Conservation (phyloP, 2,888 invertebrate genomes). For the Trachelus stipa region DNA sequence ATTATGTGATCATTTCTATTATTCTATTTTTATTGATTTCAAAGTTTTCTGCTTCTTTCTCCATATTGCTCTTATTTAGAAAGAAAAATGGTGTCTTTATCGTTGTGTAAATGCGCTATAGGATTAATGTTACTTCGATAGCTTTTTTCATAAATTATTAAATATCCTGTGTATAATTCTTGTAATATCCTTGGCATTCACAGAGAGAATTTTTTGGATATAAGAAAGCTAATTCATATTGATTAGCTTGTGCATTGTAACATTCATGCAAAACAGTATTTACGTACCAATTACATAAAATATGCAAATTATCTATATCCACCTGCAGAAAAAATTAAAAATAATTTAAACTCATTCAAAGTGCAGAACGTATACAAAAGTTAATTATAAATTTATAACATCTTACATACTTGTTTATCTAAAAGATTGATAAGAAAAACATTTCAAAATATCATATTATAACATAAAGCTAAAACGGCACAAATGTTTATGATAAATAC, state of each 20-base stretch:
- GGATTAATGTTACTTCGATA: too few species aligned
- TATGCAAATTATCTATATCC: slow-evolving; percentile 56
- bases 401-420: background rate
- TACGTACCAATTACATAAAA: slow-evolving; percentile 67
- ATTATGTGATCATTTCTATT: too few species aligned
- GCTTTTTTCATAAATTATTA: too few species aligned
- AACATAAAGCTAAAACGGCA: background rate
- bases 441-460: background rate
- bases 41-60: too few species aligned
- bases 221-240: slow-evolving; percentile 69
- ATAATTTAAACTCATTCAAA: background rate
- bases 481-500: background rate
- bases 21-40: too few species aligned
- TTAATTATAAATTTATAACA: background rate
- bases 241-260: slow-evolving; percentile 63
- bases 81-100: too few species aligned
- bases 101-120: too few species aligned
- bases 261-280: slow-evolving; percentile 62
- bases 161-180: too few species aligned
- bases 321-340: slow-evolving; percentile 32
- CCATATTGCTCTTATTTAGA: too few species aligned
- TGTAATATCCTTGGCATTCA: background rate
- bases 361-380: background rate
- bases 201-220: slow-evolving; percentile 49
- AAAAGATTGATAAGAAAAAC: background rate